phyloP scores from a whole-genome alignment of 2,888 invertebrate genomes.

The Eristalis tenax region DNA sequence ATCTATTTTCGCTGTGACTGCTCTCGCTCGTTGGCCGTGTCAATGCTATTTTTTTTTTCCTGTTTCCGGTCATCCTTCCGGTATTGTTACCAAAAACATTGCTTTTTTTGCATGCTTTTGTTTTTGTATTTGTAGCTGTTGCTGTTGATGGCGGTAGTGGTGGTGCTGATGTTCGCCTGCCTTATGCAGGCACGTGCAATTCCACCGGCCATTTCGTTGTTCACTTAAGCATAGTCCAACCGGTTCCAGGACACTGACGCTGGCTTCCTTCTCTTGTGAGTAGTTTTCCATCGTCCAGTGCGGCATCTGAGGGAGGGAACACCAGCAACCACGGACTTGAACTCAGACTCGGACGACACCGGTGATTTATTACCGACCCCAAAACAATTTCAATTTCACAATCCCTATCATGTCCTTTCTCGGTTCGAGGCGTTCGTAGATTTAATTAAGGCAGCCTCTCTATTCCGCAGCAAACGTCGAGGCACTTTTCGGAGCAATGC shows the following conservation, averaged over 20 bases:
- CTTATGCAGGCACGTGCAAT: slow-evolving; percentile 53
- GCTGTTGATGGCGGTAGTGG: not conserved
- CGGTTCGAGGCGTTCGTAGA: slow-evolving; percentile 47
- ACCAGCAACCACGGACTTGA: slow-evolving; percentile 17
- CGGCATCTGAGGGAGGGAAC: slow-evolving; percentile 8
- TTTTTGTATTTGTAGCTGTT: not conserved
- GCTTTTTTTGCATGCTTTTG: slow-evolving; percentile 2
- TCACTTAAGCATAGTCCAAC: slow-evolving; percentile 65
- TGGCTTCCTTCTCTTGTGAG: slow-evolving; percentile 28
- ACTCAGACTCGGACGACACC: slow-evolving; percentile 35
- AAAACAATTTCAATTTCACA: slow-evolving; percentile 71
- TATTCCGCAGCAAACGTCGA: slow-evolving; percentile 53
- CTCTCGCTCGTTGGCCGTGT: slow-evolving; percentile 38
- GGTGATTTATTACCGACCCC: slow-evolving; percentile 70
- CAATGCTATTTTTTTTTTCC: slow-evolving; percentile 13
- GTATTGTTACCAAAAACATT: slow-evolving; percentile 35
- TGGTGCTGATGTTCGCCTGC: slow-evolving; percentile 1
- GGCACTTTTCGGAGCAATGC: slow-evolving; percentile 56
- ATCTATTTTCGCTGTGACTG: slow-evolving; percentile 62
- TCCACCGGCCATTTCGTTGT: slow-evolving; percentile 61
- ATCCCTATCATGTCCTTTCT: slow-evolving; percentile 65
- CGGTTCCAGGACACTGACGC: slow-evolving; percentile 49
- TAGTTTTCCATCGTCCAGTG: slow-evolving; percentile 36
- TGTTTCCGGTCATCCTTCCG: not conserved
- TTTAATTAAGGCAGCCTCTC: slow-evolving; percentile 67